These are phyloP conservation scores for Micropoecilia bifurca DNA, from an alignment of 2,797 vertebrate genomes.

Conservation along the genomic window DNA sequence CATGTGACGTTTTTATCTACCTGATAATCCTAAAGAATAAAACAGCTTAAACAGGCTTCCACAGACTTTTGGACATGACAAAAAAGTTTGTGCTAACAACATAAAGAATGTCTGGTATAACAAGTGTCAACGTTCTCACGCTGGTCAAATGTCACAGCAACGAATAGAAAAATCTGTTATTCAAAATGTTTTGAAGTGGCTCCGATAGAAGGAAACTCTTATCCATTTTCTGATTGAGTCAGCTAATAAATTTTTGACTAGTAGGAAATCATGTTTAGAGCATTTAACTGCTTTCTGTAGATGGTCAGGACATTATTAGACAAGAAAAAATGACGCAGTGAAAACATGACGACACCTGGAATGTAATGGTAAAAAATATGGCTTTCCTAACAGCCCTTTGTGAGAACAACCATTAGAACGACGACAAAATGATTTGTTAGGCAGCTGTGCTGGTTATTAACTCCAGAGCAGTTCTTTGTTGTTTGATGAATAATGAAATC, in stretches of 20 bases:
- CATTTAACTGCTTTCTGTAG: neutral
- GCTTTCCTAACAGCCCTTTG: neutral
- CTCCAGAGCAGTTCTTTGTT: neutral
- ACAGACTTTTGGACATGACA: neutral
- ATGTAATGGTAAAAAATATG: neutral
- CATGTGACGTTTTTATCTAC: neutral
- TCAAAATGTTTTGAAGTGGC: neutral
- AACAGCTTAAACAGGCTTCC: neutral
- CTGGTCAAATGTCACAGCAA: neutral
- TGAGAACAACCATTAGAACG: neutral
- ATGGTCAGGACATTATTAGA: neutral
- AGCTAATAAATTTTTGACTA: neutral
- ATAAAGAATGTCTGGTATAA: neutral
- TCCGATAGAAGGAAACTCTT: neutral
- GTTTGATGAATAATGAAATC: neutral
- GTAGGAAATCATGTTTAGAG: neutral
- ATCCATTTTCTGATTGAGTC: neutral
- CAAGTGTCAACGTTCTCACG: neutral
- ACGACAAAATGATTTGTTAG: neutral
- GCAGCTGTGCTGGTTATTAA: neutral
- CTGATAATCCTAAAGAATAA: neutral
- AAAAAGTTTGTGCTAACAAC: neutral
- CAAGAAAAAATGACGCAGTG: neutral
- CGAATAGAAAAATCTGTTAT: neutral
- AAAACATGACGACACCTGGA: neutral